Base-by-base conservation (phyloP, 2,888 invertebrate genomes). In the Melanophora roralis region DNA sequence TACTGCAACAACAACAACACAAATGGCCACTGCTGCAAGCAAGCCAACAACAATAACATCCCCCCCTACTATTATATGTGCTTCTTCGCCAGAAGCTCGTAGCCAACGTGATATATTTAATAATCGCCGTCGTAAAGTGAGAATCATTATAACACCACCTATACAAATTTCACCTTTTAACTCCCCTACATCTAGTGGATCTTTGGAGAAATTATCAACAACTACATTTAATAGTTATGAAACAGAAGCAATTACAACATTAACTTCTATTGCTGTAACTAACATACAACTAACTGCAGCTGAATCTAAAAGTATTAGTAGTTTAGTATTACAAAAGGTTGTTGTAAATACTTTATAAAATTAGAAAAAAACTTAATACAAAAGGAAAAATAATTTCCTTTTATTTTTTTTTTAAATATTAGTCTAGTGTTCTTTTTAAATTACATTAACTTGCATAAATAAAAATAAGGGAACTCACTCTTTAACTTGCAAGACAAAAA, bases 81-180 rank as follows among this genome's bases (percentile, higher is more conserved):
- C 82, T 75, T 82, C 81, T 75, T 82, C 81, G 43, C 81, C 83
- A 81, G 84, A 84, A 81, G 78, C 84, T 68, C 81, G 81, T 78
- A 84, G 83, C 82, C 84, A 84, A 83, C 83, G 84, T 62, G 85
- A 85, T 82, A 84, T 86, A 79, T 83, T 85, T 79, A 84, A 85
- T 83, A 85, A 85, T 80, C 83, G 85, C 75, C 83, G 85, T 68
- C 84, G 84, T 81, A 84, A 85, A 83, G 85, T 84, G 81, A 83
- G 84, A 82, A 82, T 82, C 79, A 77, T 78, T 69, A 80, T 84
- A 64, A 77, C 78, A 68, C 64, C 79, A 73, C 65, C 73, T 21
- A 38, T 72, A 59, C 59, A 69, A 38, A 1, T 21, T 23, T 7
- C 49, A 14, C 6, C 16, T 12, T 16, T 5, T 43, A 62, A 55